Evolutionary conservation across 2,113 vertebrate genomes (phyloP), one percentile per base, ranked within the genome.

Genomic region (Copsychus sechellarum): DNA sequence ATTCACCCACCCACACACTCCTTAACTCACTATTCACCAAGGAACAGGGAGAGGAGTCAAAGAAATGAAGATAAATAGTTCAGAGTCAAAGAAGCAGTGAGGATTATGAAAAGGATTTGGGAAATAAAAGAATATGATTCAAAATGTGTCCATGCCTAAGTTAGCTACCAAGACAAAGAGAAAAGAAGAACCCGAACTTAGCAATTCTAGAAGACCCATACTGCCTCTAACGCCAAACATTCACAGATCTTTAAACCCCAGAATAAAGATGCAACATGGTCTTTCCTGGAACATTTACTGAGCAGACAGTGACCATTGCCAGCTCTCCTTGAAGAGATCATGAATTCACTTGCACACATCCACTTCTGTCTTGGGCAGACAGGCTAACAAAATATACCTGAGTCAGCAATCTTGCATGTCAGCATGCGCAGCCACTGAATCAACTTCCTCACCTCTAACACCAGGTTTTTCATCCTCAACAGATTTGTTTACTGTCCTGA

Each of bases 161-260:
- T 40, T 15, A 88, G 50, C 22, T 72, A 80, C 36, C 47, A 28
- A 92, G 40, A 62, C 14, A 73, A 91, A 60, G 9, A 79, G 31
- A 67, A 29, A 79, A 51, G 10, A 72, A 76, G 12, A 50, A 16
- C 12, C 13, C 0, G 0, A 76, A 77, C 8, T 0, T 0, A 80
- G 24, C 14, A 22, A 72, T 33, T 43, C 25, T 45, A 28, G 45
- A 72, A 65, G 31, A 81, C 22, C 28, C 28, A 19, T 14, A 42
- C 6, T 53, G 42, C 17, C n/a, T 86, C 24, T 85, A 78, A 72
- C 1, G 20, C 18, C 29, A 71, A 61, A 48, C 0, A 5, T 47
- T 42, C 43, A 70, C 18, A 31, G 20, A 67, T 33, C 25, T 81
- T 88, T 67, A 86, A 76, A 72, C 2, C 6, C 4, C 47, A 38